Evolutionary conservation across 2,888 invertebrate species (phyloP).

Genomic region (Dromius quadrimaculatus): DNA sequence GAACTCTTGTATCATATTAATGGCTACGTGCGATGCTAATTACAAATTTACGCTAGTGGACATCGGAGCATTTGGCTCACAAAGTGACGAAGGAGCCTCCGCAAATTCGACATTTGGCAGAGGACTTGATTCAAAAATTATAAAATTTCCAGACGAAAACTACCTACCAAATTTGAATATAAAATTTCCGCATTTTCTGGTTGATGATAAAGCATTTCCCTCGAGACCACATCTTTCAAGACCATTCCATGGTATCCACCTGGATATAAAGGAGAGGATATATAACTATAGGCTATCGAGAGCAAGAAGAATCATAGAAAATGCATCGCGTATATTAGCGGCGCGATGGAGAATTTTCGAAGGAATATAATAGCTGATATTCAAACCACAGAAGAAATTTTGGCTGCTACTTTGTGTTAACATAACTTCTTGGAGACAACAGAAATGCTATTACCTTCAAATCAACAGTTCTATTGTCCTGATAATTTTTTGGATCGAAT

Average conservation of each 20-base stretch:
- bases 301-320: constrained; percentile 38
- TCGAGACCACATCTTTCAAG: constrained; percentile 52
- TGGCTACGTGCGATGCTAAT: constrained; percentile 53
- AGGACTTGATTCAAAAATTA: constrained; percentile 11
- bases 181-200: constrained; percentile 49
- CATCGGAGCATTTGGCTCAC: constrained; percentile 52
- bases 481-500: background rate
- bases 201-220: constrained; percentile 44
- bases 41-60: constrained; percentile 52
- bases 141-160: constrained; percentile 52
- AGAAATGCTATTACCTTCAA: background rate
- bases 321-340: constrained; percentile 47
- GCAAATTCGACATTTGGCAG: constrained; percentile 44
- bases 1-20: background rate
- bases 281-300: constrained; percentile 55
- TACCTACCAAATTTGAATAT: constrained; percentile 32
- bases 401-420: constrained; percentile 39
- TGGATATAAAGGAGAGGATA: constrained; percentile 52
- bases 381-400: constrained; percentile 27
- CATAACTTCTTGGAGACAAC: constrained; percentile 44
- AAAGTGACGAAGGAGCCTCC: constrained; percentile 53
- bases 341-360: constrained; percentile 42
- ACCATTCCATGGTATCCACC: constrained; percentile 52
- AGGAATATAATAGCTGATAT: constrained; percentile 33
- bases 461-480: background rate